Base-by-base conservation (phyloP, 1,140 invertebrate genomes). In the Drosophila ercepeae region DNA sequence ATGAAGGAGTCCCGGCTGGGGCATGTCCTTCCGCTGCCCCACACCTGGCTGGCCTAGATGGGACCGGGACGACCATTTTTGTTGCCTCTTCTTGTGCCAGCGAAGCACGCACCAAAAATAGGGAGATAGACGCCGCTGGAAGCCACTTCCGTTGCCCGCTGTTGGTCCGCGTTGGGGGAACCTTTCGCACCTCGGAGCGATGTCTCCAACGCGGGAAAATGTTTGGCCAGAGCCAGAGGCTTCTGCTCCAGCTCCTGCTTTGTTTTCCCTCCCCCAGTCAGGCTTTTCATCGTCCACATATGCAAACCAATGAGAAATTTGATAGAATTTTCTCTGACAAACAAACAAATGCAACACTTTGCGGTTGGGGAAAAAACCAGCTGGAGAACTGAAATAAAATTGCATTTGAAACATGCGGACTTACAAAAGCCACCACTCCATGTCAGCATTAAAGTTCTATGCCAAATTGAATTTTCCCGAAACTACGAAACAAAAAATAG, bases 391-490 rank as follows among this genome's bases (percentile, higher is more conserved):
- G 11, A 67, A 67, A 65, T 72, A 53, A 61, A 63, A 65, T 59
- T 81, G 82, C 81, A 84, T 76, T 86, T 81, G 81, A 76, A 81
- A 64, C 61, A 84, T 60, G 50, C 61, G 58, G 51, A 64, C 64
- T 68, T 53, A 68, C 64, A 48, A 51, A 46, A 50, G 44, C 57
- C 48, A 61, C 57, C 58, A 14, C 34, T 27, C 55, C 29, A 25
- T 52, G 55, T 63, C 64, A 53, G 48, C 42, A 48, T 67, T 61
- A 18, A 60, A 69, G 58, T 75, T 75, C 51, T 76, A 76, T 84
- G 76, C 81, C 76, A 86, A 86, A 86, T 86, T 86, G 67, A 86
- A 86, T 86, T 86, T 86, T 61, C 61, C 51, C 76, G 55, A 86
- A 84, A 84, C 81, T 86, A 67, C 73, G 77, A 81, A 86, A 86